Evolutionary conservation across 2,888 invertebrate species (phyloP), one percentile per base, ranked within the genome.

Genomic region (Lepidocyrtinus sp.): DNA sequence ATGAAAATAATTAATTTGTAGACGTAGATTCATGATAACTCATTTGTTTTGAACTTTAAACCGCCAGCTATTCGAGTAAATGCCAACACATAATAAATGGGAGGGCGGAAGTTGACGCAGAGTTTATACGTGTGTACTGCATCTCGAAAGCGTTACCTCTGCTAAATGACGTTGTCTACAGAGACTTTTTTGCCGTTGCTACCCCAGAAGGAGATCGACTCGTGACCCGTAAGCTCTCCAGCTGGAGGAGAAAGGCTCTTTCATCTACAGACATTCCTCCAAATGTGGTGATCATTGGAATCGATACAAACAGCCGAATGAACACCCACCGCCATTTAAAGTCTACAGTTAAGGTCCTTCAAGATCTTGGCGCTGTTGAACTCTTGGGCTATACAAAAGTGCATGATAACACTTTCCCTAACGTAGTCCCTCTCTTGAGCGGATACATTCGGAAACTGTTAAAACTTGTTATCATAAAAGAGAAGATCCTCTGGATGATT

Each of bases 351-450:
- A 89, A 90, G 21, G 93, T 92, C 88, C 89, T 97, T 50, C 89
- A 92, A 67, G 91, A 92, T 17, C 92, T 92, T 73, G 92, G 91
- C 75, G 95, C 94, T 91, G 89, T 94, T 59, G 92, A 92, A 82
- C 91, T 94, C 88, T 91, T 92, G 83, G 96, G 94, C 0, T 96
- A 95, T 88, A 89, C 88, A 82, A 91, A 91, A 87, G 85, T 85
- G 1, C 95, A 93, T 12, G 96, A 96, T 87, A 97, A 97, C 87
- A 96, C 96, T 0, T 95, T 94, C 87, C 96, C 97, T 0, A 98
- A 97, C 89, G 89, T 97, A 64, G 93, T 96, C 91, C 95, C 96
- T 0, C 90, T 94, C 62, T 90, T 95, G 2, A 92, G 94, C 0
- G 97, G 97, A 1, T 90, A 86, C 15, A 17, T 87, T 5, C 68